Base-by-base conservation (phyloP, 2,888 invertebrate genomes). In the Dryobotodes eremita region DNA sequence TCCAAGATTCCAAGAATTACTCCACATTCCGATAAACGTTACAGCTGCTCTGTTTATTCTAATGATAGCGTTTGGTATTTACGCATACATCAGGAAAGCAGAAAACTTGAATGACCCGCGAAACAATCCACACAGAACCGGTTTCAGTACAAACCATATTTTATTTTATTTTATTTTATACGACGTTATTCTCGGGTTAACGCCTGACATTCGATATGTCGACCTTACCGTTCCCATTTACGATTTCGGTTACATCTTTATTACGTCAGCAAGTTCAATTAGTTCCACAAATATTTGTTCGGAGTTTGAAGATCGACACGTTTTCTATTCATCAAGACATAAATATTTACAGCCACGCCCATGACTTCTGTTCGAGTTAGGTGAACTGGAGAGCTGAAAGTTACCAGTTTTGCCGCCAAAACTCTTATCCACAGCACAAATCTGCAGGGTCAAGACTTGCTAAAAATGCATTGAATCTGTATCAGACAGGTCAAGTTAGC, bases 231-330 rank as follows among this genome's bases (percentile, higher is more conserved):
- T 85, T 80, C 85, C 87, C 84, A 87, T 85, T 84, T 84, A 83
- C 86, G 74, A 84, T 80, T 85, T 87, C 87, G 66, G 80, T 88
- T 81, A 85, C 71, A 80, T 85, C 75, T 77, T 71, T 76, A 65
- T 86, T 80, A 84, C 86, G 84, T 87, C 88, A 89, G 72, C 75
- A 79, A 79, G 73, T 81, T 85, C 84, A 89, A 88, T 88, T 88
- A 89, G 71, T 83, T 80, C 73, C 77, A 78, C 83, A 89, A 86
- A 88, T 88, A 88, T 88, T 85, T 72, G 80, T 69, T 70, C 66
- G 15, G 64, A 73, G 70, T 76, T 82, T 80, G 66, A 79, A 42
- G 69, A 80, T 79, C 72, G 73, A 68, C 73, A 75, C 53, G 75
- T n/a, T 74, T 72, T 80, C 75, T 76, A 76, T 75, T 83, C 57